phyloP scores from a whole-genome alignment of 2,113 vertebrate species.

The Lepus timidus region DNA sequence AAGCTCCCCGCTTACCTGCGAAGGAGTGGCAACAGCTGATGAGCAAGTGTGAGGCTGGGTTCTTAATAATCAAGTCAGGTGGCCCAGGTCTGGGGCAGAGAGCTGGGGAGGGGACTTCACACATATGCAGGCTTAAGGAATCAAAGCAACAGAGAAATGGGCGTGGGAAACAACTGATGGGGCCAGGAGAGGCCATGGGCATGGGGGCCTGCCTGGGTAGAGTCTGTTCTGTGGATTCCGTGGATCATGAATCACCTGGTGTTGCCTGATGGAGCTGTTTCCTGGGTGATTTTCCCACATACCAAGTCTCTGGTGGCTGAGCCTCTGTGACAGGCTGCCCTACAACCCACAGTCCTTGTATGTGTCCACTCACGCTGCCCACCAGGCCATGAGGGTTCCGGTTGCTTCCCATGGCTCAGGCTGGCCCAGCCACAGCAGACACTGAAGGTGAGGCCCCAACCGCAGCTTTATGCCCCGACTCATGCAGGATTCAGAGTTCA shows the following conservation, averaged over 20 bases:
- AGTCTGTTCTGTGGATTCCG: accelerated
- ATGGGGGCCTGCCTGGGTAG: neutral
- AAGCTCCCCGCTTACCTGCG: constrained; percentile 3
- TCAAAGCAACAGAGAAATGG: neutral
- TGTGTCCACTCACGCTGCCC: neutral
- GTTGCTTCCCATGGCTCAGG: neutral
- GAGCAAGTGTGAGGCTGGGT: neutral
- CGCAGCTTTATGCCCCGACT: neutral
- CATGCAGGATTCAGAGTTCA: accelerated
- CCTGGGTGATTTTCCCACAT: neutral
- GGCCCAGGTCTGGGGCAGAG: neutral
- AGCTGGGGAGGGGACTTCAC: neutral
- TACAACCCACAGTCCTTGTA: neutral
- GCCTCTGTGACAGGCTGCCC: neutral
- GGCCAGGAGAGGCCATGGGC: neutral
- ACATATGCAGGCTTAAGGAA: neutral
- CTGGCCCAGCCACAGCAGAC: neutral
- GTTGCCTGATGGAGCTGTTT: neutral
- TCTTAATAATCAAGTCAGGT: neutral
- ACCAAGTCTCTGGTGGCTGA: neutral
- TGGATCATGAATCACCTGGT: neutral
- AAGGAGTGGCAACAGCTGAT: neutral
- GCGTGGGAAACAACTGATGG: neutral
- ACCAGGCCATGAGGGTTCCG: neutral
- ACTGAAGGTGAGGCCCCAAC: neutral